Conservation (phyloP, 2,888 invertebrate genomes). For the Rapana venosa region DNA sequence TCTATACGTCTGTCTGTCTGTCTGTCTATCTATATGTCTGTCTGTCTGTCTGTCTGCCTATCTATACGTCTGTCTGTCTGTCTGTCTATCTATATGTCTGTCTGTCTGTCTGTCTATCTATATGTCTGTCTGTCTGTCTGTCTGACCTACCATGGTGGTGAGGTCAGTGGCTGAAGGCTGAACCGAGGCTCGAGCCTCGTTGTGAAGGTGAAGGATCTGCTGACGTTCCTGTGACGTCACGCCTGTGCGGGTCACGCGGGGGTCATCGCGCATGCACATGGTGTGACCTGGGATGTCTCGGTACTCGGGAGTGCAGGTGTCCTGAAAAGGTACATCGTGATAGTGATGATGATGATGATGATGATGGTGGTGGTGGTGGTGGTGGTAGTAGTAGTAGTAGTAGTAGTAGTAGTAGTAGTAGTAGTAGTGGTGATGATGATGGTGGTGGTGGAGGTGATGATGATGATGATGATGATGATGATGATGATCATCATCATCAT, state of each 20-base stretch:
- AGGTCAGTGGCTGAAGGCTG: slow-evolving; percentile 67
- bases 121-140: not conserved
- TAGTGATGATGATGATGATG: too few relatives aligned
- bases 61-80: too few relatives aligned
- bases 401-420: not conserved
- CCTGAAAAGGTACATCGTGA: not conserved
- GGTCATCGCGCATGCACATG: slow-evolving; percentile 64
- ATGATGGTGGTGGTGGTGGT: not conserved
- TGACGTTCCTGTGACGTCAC: slow-evolving; percentile 55
- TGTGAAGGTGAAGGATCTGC: slow-evolving; percentile 62
- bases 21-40: too few relatives aligned
- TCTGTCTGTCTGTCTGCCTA: too few relatives aligned
- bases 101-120: not conserved
- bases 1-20: too few relatives aligned
- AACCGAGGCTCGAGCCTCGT: slow-evolving; percentile 58
- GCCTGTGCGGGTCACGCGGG: slow-evolving; percentile 55
- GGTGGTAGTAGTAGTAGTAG: not conserved
- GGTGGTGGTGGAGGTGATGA: slow-evolving; percentile 39
- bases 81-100: not conserved
- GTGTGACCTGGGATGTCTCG: slow-evolving; percentile 59
- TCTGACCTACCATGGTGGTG: slow-evolving; percentile 57
- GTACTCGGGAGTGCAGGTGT: slow-evolving; percentile 53
- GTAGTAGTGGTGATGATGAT: slow-evolving; percentile 7
- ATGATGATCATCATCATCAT: slow-evolving; percentile 46
- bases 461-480: slow-evolving; percentile 45